Percentiles rank a stretch among this genome's conserved stretches.
These are phyloP conservation scores for Apis cerana DNA, from an alignment of 1,140 invertebrate species.

Conservation along the genomic window DNA sequence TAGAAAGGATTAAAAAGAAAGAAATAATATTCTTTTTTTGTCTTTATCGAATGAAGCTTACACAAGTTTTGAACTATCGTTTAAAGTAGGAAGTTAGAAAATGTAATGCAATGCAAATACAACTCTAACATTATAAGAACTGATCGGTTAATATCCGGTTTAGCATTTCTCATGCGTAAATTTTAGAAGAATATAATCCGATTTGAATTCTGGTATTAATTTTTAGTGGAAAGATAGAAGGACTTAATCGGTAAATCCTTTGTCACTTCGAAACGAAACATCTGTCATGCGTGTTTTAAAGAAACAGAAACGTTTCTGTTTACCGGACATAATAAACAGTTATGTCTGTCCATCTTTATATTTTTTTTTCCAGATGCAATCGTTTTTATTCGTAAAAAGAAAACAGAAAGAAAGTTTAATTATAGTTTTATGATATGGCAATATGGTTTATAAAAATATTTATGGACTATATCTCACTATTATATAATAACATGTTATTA, in stretches of 20 bases:
- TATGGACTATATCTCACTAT: neutral
- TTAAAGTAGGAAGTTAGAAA: neutral
- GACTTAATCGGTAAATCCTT: slow-evolving; percentile 37
- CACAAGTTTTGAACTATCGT: neutral
- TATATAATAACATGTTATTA: neutral
- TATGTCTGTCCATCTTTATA: neutral
- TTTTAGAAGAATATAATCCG: slow-evolving; percentile 60
- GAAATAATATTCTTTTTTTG: too few species aligned
- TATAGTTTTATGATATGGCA: neutral
- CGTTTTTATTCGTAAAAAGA: neutral
- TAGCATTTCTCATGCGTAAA: slow-evolving; percentile 14
- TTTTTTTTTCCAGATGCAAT: neutral
- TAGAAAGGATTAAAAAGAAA: too few species aligned
- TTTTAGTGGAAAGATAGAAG: slow-evolving; percentile 37
- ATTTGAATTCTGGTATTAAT: slow-evolving; percentile 63
- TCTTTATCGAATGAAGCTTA: neutral
- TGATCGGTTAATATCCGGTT: slow-evolving; percentile 50
- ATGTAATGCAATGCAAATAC: slow-evolving; percentile 42
- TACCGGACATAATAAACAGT: slow-evolving; percentile 13
- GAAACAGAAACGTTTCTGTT: slow-evolving; percentile 5
- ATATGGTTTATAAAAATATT: neutral
- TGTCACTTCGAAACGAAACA: slow-evolving; percentile 32
- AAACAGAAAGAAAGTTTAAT: neutral
- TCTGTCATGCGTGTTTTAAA: slow-evolving; percentile 29
- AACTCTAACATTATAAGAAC: slow-evolving; percentile 17